Base-by-base conservation (phyloP, 2,888 invertebrate species). In the Physocephala rufipes region DNA sequence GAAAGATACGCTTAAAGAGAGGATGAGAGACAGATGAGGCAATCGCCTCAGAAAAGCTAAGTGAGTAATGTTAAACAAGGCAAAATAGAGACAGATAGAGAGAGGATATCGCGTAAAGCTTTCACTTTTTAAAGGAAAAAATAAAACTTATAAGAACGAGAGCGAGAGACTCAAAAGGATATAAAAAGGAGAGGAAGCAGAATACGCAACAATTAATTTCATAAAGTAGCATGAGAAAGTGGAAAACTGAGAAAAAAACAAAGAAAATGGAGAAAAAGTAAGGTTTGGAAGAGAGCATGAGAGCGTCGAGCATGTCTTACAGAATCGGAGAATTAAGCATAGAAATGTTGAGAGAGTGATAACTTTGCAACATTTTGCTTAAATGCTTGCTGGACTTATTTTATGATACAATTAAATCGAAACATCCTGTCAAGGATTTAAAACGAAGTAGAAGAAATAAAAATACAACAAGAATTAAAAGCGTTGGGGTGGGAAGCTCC, bases 371-470 rank as follows among this genome's bases (percentile, higher is more conserved):
- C 72, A 74, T 74, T 72, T 66, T 72, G 72, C 71, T 43, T 49
- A 66, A 67, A 53, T 43, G 71, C 71, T 72, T 74, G 74, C 71
- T 71, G 72, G 71, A 69, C 72, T 66, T 63, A 19, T 30, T 49
- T 43, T 55, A 43, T 51, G 13, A 16, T 51, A 30, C 30, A 51
- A n/a, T n/a, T 19, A 26, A 26, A 47, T n/a, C 13, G 63, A 13
- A 19, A 26, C 63, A 55, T 26, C 28, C 24, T 15, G 1, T 55
- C 28, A 26, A 45, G 19, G 24, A 30, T 51, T 53, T 49, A 19
- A 47, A 30, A 28, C n/a, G 51, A 4, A 64, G 26, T 13, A 21
- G 19, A 21, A 19, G 24, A 26, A 30, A 36, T 28, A 16, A 12
- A 62, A 28, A 16, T 19, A 19, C n/a, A 16, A n/a, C 61, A 59